These are phyloP conservation scores for Pyrgus malvae DNA, from an alignment of 2,888 invertebrate genomes.

Conservation along the genomic window DNA sequence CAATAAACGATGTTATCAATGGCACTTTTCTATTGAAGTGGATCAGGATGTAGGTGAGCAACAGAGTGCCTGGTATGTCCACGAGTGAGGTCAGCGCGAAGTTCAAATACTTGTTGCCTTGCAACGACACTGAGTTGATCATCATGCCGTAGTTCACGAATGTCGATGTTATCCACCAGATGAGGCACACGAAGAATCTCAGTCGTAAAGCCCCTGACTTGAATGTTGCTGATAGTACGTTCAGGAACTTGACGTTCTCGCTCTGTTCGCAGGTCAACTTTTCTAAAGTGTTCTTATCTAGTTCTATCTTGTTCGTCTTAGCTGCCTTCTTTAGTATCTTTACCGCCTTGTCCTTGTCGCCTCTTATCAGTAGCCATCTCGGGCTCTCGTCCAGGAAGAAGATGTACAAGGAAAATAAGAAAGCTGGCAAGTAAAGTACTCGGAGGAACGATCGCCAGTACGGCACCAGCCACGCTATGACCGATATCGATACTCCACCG, in stretches of 20 bases:
- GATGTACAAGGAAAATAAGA: conserved; percentile 84
- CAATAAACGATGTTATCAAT: conserved; percentile 75
- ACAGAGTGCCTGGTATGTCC: conserved; percentile 81
- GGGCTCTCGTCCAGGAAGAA: conserved; percentile 88
- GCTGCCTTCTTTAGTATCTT: conserved; percentile 84
- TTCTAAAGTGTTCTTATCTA: conserved; percentile 51
- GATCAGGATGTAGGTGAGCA: conserved; percentile 78
- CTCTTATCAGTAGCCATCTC: conserved; percentile 90
- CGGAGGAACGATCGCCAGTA: conserved; percentile 87
- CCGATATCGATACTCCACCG: conserved; percentile 49
- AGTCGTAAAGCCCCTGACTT: conserved; percentile 52
- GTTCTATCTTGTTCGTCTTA: conserved; percentile 55
- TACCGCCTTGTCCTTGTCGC: conserved; percentile 84
- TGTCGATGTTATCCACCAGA: conserved; percentile 84
- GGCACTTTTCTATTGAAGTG: conserved; percentile 79
- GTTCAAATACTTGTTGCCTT: conserved; percentile 89
- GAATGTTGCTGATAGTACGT: conserved; percentile 56
- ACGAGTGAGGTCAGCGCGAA: conserved; percentile 83
- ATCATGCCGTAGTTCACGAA: conserved; percentile 90
- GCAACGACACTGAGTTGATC: conserved; percentile 87
- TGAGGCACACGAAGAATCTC: conserved; percentile 61
- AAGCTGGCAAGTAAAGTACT: conserved; percentile 85
- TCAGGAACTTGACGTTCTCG: conserved; percentile 43
- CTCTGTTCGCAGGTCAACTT: conserved; percentile 47
- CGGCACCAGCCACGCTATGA: conserved; percentile 65